These are phyloP conservation scores for Pseudanteris insignis DNA, from an alignment of 2,888 invertebrate species.

Conservation along the genomic window DNA sequence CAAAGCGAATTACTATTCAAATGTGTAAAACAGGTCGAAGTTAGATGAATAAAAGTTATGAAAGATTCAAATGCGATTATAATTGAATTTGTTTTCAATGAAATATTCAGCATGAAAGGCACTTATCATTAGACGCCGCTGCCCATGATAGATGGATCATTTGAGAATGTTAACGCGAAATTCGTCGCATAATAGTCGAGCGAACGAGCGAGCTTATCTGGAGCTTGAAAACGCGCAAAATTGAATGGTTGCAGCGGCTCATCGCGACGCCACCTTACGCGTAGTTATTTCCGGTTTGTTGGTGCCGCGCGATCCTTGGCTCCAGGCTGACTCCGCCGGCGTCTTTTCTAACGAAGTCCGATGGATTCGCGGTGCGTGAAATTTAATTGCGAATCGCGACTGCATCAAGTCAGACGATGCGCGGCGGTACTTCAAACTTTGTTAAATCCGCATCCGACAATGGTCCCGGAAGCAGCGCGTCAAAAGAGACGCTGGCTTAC, in stretches of 20 bases:
- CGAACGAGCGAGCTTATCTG: constrained; percentile 8
- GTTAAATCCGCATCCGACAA: constrained; percentile 32
- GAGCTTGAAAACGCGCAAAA: constrained; percentile 35
- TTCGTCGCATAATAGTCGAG: too few relatives aligned
- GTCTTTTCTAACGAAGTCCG: constrained; percentile 25
- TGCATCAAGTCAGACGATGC: constrained; percentile 18
- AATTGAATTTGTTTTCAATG: too few relatives aligned
- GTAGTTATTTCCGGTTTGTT: constrained; percentile 27
- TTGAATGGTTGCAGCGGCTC: constrained; percentile 26
- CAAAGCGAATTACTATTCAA: too few relatives aligned
- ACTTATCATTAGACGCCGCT: too few relatives aligned
- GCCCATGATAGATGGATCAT: too few relatives aligned
- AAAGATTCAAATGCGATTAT: too few relatives aligned
- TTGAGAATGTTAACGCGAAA: too few relatives aligned
- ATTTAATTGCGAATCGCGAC: constrained; percentile 52
- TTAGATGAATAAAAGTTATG: too few relatives aligned
- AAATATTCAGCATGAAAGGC: too few relatives aligned
- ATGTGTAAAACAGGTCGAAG: too few relatives aligned
- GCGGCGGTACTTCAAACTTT: constrained; percentile 47
- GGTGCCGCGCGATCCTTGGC: constrained; percentile 13
- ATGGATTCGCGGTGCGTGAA: constrained; percentile 47
- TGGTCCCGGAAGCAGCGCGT: constrained; percentile 23
- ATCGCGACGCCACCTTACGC: constrained; percentile 6
- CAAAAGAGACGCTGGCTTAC: constrained; percentile 20
- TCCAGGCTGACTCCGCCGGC: constrained; percentile 6